Evolutionary conservation across 2,113 vertebrate genomes (phyloP), one percentile per base, ranked within the genome.

Genomic region (Theristicus caerulescens): DNA sequence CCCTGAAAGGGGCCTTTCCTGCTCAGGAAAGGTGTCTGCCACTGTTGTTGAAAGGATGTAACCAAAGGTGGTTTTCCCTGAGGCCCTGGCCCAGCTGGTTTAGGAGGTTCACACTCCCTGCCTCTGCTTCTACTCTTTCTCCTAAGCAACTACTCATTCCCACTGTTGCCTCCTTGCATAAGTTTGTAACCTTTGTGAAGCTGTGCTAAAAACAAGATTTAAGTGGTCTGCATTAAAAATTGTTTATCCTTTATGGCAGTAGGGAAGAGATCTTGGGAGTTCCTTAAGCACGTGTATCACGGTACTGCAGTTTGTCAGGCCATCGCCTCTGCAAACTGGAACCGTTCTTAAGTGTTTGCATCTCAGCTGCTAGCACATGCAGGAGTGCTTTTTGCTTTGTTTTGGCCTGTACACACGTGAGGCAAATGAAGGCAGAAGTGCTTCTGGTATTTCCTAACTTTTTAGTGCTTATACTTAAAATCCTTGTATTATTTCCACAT

Each of bases 221-320:
- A 61, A 83, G 31, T 52, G 58, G 11, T 40, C 11, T 69, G 9
- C 16, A 11, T 77, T 86, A 61, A 86, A 82, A 86, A 58, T 14
- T 47, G 10, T 13, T 34, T 24, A 11, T 69, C 80, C 49, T 64
- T 81, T 31, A 21, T 36, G 36, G 11, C 0, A 0, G 7, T 36
- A 20, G 26, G 40, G 34, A 42, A 92, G 5, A 82, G 20, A 72
- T 49, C 9, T 69, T 61, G 52, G 29, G 25, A 46, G 21, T 24
- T 86, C 79, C 34, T 65, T 36, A 65, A 40, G 49, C 11, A 8
- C 0, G 0, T 15, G 4, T 40, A 3, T 66, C 3, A 3, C 1
- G 2, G 19, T 25, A 2, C 40, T 61, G 47, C 22, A 51, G 24
- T 59, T 73, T 59, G 62, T 69, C 62, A 65, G 47, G n/a, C 29